Base-by-base conservation (phyloP, 2,888 invertebrate genomes). In the Drosophila acutilabella region DNA sequence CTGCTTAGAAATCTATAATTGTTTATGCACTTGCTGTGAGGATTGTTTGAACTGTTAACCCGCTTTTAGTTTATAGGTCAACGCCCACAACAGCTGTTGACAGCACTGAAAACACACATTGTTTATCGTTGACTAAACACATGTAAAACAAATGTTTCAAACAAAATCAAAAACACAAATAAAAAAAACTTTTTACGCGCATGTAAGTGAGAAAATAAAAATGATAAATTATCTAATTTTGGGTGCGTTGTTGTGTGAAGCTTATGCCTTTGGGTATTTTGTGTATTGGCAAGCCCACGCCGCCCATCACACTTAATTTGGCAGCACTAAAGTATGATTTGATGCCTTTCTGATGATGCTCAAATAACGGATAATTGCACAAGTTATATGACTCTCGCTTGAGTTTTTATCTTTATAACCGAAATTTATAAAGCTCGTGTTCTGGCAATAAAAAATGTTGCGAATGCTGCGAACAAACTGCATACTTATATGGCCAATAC, bases 141-240 rank as follows among this genome's bases (percentile, higher is more conserved):
- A 56, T 65, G 71, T 47, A 51, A 72, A 59, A 57, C 74, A 60
- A 48, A 56, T 56, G 71, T 47, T 59, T 44, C 14, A 65, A n/a
- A 26, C 53, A 47, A 36, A 33, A 23, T 6, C 7, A 26, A 26
- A 26, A 26, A 26, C 23, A 4, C 23, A 23, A 7, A 6, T 7
- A 26, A 26, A 26, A 26, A 30, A 30, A 30, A 2, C 23, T 6
- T 23, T 23, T 23, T 23, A 23, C 30, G 1, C 52, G 38, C 38
- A 23, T 50, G 53, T 23, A 45, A 67, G 59, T 65, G 54, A 62
- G 30, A 44, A 36, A 20, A 20, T 40, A 38, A 44, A 48, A 48
- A 56, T 20, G 42, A 30, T 18, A 70, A 70, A 52, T 66, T 61
- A 48, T 47, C 47, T 33, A 59, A 64, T 48, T 66, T 16, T 14